Evolutionary conservation across 1,140 invertebrate species (phyloP).

Genomic region (Eriocheir sinensis): DNA sequence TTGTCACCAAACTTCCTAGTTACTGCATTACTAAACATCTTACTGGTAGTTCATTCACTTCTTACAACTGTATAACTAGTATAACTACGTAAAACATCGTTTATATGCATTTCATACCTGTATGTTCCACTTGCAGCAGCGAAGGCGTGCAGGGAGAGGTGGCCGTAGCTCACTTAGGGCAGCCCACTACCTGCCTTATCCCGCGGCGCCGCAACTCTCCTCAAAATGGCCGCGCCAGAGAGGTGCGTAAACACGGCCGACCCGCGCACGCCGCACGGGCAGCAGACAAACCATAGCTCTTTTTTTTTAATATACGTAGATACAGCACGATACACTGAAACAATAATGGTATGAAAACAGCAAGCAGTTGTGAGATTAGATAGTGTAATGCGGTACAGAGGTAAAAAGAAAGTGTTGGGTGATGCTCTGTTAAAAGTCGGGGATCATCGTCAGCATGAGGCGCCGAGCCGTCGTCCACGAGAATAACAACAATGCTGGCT

Average conservation of each 20-base stretch:
- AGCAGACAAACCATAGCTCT: too few relatives aligned
- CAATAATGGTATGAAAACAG: neutral
- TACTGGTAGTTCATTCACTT: too few relatives aligned
- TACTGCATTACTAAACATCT: too few relatives aligned
- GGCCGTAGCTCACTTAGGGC: neutral
- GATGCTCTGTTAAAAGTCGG: neutral
- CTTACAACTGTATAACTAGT: too few relatives aligned
- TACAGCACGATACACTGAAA: neutral
- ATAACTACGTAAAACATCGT: too few relatives aligned
- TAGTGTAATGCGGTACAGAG: neutral
- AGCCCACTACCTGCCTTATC: neutral
- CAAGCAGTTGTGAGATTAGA: neutral
- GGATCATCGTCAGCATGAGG: neutral
- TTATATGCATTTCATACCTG: neutral
- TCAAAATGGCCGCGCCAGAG: too few relatives aligned
- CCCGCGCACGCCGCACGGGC: too few relatives aligned
- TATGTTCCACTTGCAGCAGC: neutral
- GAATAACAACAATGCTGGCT: conserved; percentile 55
- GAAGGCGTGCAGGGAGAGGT: too few relatives aligned
- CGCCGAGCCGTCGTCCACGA: neutral
- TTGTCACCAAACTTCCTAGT: neutral
- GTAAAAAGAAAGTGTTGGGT: neutral
- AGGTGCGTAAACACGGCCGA: neutral
- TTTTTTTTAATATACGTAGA: too few relatives aligned
- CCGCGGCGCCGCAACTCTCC: too few relatives aligned